These are phyloP conservation scores for Microplitis deprimator DNA, from an alignment of 2,888 invertebrate genomes.

Conservation along the genomic window DNA sequence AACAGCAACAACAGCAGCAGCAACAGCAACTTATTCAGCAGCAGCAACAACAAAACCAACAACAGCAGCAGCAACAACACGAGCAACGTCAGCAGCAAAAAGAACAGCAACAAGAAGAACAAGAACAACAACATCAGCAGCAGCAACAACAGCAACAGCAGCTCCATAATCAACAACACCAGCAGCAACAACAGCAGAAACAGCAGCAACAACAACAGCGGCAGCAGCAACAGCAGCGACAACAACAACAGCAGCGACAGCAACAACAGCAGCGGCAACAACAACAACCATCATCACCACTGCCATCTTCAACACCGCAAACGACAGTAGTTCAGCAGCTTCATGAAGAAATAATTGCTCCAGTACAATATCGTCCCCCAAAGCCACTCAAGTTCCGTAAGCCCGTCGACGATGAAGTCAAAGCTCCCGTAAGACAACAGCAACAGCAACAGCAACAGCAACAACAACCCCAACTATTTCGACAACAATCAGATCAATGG, in stretches of 20 bases:
- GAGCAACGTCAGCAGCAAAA: neutral
- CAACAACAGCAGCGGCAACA: neutral
- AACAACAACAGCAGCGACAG: neutral
- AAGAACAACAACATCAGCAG: too few species aligned
- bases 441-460: slow-evolving; percentile 40
- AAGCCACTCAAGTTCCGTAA: slow-evolving; percentile 59
- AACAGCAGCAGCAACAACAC: slow-evolving; percentile 1
- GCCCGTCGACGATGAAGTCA: slow-evolving; percentile 53
- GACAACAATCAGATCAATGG: slow-evolving; percentile 7
- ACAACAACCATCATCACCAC: neutral
- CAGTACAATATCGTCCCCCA: slow-evolving; percentile 55
- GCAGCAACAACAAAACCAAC: neutral
- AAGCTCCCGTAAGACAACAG: slow-evolving; percentile 43
- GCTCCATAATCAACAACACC: neutral
- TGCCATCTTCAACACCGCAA: neutral
- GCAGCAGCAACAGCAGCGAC: too few species aligned
- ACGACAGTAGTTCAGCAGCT: neutral
- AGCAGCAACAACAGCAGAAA: neutral
- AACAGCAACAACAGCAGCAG: slow-evolving; percentile 21
- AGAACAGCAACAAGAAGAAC: too few species aligned
- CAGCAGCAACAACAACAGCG: neutral
- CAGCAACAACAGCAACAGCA: slow-evolving; percentile 8
- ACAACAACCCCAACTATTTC: slow-evolving; percentile 38
- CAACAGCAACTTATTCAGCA: slow-evolving; percentile 19
- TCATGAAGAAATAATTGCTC: slow-evolving; percentile 47